phyloP scores from a whole-genome alignment of 2,888 invertebrate species.

The Patella caerulea region DNA sequence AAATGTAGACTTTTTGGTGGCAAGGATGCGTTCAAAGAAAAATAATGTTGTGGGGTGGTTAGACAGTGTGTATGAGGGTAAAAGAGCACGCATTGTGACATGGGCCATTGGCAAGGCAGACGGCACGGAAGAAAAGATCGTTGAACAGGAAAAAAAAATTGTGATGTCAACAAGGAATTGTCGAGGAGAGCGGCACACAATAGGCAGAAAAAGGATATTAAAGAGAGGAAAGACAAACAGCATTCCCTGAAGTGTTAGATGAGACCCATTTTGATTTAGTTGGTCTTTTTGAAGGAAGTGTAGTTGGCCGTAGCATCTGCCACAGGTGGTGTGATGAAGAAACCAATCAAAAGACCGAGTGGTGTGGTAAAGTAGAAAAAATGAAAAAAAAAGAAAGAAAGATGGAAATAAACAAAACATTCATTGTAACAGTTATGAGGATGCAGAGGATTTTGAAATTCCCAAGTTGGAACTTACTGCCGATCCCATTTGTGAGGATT shows the following conservation, averaged over 20 bases:
- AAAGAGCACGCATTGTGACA: conserved; percentile 18
- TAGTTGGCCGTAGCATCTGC: conserved; percentile 25
- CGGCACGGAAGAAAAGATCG: conserved; percentile 20
- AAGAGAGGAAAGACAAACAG: conserved; percentile 22
- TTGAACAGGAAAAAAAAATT: neutral
- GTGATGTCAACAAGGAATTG: conserved; percentile 13
- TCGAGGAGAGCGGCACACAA: conserved; percentile 11
- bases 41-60: conserved; percentile 8
- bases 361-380: conserved; percentile 16
- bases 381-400: conserved; percentile 14
- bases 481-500: conserved; percentile 20
- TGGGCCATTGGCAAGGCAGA: conserved; percentile 13
- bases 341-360: neutral
- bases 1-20: conserved; percentile 27
- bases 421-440: conserved; percentile 17
- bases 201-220: conserved; percentile 16
- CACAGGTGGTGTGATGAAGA: conserved; percentile 25
- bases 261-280: neutral
- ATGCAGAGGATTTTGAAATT: conserved; percentile 24
- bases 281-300: conserved; percentile 25
- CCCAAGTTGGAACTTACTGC: conserved; percentile 21
- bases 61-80: neutral
- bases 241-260: neutral
- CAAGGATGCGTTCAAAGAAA: conserved; percentile 22
- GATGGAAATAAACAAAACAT: neutral